Conservation (phyloP, 1,140 invertebrate species). For the Drosophila kanapiae region DNA sequence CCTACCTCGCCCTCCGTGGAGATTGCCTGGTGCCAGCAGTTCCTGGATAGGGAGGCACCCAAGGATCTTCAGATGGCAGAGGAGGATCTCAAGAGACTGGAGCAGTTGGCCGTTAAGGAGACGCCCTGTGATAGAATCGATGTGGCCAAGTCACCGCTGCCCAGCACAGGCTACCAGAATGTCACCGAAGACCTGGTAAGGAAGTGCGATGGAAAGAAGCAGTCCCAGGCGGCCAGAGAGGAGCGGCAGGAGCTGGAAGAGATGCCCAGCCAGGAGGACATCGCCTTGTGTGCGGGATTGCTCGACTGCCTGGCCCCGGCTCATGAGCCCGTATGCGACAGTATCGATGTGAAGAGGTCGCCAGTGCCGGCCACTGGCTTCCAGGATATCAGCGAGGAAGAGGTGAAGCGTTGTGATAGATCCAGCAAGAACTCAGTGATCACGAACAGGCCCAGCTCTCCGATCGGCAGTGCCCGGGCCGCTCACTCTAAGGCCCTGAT, state of each 20-base stretch:
- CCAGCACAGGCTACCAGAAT: conserved; percentile 63
- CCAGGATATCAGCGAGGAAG: conserved; percentile 63
- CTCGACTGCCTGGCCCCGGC: conserved; percentile 70
- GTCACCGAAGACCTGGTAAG: conserved; percentile 58
- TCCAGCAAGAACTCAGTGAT: conserved; percentile 11
- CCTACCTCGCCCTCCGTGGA: conserved; percentile 67
- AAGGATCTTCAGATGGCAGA: conserved; percentile 41
- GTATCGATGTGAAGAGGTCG: conserved; percentile 62
- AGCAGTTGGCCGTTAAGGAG: conserved; percentile 64
- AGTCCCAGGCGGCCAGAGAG: not conserved
- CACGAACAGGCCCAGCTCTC: conserved; percentile 50
- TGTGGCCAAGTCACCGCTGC: conserved; percentile 58
- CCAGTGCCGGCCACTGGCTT: conserved; percentile 71
- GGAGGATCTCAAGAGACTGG: conserved; percentile 55
- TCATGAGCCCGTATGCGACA: conserved; percentile 67
- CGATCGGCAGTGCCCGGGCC: conserved; percentile 65
- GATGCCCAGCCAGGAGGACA: conserved; percentile 58
- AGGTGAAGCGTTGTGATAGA: conserved; percentile 65
- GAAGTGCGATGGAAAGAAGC: conserved; percentile 54
- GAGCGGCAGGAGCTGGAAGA: conserved; percentile 5
- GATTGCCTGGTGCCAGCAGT: conserved; percentile 53
- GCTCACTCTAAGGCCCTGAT: conserved; percentile 78
- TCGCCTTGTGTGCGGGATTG: conserved; percentile 58
- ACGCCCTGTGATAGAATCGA: conserved; percentile 73
- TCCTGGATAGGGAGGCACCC: conserved; percentile 51